Conservation (phyloP, 2,888 invertebrate species). For the Nephrotoma guestfalica region DNA sequence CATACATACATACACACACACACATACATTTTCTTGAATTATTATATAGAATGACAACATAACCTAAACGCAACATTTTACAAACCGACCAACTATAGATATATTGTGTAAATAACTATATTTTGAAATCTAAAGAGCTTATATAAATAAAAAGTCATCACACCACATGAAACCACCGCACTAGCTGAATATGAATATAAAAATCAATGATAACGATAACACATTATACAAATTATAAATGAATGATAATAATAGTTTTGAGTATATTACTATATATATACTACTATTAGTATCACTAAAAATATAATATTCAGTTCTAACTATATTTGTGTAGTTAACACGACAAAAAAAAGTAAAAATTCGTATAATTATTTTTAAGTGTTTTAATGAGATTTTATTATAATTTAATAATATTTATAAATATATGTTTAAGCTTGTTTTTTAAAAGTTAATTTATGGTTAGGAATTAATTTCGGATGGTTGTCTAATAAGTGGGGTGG, state of each 20-base stretch:
- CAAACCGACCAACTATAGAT: neutral
- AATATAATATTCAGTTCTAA: neutral
- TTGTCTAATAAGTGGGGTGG: too few species aligned
- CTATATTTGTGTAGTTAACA: neutral
- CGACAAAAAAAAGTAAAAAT: neutral
- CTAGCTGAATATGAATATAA: neutral
- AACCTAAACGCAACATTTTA: neutral
- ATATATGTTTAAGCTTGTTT: neutral
- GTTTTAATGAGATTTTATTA: neutral
- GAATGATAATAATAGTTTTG: neutral
- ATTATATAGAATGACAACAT: neutral
- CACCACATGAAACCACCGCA: neutral
- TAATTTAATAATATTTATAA: neutral
- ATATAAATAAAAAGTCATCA: neutral
- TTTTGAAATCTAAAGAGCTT: neutral
- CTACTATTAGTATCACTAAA: neutral
- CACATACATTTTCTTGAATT: neutral
- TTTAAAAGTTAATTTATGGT: neutral
- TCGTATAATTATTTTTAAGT: neutral
- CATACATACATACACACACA: too few species aligned
- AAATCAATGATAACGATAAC: neutral
- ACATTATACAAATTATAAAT: neutral
- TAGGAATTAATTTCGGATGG: neutral
- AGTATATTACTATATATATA: neutral
- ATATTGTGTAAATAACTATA: neutral